These are phyloP conservation scores for Nothocercus julius DNA, from an alignment of 2,113 vertebrate genomes.

Conservation along the genomic window DNA sequence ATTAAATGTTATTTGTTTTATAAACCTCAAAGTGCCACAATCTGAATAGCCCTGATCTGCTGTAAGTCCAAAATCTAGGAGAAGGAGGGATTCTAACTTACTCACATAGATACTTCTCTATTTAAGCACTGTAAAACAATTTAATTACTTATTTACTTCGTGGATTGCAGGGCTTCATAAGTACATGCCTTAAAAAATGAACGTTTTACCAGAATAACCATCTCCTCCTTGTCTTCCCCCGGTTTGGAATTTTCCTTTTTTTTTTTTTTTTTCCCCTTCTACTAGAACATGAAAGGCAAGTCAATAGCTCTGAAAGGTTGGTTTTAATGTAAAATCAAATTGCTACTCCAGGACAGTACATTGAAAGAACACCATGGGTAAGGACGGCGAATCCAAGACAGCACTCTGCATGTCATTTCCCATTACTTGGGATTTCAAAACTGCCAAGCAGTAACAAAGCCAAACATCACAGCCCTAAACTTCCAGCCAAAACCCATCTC, in stretches of 20 bases:
- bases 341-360: neutral
- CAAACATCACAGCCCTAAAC: slow-evolving; percentile 4
- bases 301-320: neutral
- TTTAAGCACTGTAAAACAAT: neutral
- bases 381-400: neutral
- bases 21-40: neutral
- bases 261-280: neutral
- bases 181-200: neutral
- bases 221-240: neutral
- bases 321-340: neutral
- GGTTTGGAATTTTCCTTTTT: neutral
- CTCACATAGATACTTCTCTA: neutral
- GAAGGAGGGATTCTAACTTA: neutral
- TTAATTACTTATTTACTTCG: neutral
- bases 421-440: slow-evolving; percentile 3
- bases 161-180: neutral
- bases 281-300: neutral
- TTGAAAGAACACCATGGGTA: neutral
- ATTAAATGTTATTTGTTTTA: neutral
- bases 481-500: neutral
- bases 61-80: neutral
- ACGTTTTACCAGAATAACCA: neutral
- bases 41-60: neutral
- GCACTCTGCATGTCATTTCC: neutral
- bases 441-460: slow-evolving; percentile 27